Conservation (phyloP, 2,797 vertebrate species). For the Rhinophrynus dorsalis region DNA sequence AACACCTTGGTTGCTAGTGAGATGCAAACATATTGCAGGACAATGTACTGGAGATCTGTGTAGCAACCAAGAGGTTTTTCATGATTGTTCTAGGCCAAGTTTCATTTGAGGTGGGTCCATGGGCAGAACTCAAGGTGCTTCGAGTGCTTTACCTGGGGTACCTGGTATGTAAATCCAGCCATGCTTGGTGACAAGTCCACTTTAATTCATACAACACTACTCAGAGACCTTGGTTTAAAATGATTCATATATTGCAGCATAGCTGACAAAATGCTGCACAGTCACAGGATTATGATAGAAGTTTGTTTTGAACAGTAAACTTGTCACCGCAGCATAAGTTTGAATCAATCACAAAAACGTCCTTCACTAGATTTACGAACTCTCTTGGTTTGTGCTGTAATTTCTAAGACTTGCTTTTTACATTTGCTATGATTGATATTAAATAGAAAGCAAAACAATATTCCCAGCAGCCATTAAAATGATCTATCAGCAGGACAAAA, state of each 20-base stretch:
- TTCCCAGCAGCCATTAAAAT: constrained; percentile 15
- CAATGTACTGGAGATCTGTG: too few relatives aligned
- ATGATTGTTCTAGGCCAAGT: too few relatives aligned
- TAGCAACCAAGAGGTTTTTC: too few relatives aligned
- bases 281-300: background rate
- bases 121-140: too few relatives aligned
- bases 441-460: background rate
- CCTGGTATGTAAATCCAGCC: too few relatives aligned
- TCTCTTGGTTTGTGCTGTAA: background rate
- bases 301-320: background rate
- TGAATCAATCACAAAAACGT: constrained; percentile 3
- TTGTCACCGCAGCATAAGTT: background rate
- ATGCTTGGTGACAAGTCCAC: too few relatives aligned
- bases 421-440: background rate
- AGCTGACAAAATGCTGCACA: background rate
- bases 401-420: background rate
- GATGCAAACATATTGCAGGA: too few relatives aligned
- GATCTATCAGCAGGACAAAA: background rate
- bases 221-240: too few relatives aligned
- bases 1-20: too few relatives aligned
- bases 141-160: too few relatives aligned
- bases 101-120: too few relatives aligned
- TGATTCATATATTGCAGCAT: background rate
- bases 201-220: too few relatives aligned
- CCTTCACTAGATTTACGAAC: background rate